A percentile compares a stretch with the other conserved stretches of the same genome.
phyloP scores from a whole-genome alignment of 1,140 invertebrate genomes.

The Anoplolepis gracilipes region DNA sequence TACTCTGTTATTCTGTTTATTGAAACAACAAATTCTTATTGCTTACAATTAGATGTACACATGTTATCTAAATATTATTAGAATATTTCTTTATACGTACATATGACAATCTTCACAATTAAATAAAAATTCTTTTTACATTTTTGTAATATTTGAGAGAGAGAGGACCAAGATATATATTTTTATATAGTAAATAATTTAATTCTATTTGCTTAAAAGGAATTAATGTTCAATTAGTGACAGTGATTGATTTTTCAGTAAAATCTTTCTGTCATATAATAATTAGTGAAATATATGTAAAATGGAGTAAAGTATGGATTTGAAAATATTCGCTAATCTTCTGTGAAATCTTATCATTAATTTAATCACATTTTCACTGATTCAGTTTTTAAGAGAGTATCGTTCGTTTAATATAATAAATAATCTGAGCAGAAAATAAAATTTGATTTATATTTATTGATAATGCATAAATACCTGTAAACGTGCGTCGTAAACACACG shows the following conservation, averaged over 20 bases:
- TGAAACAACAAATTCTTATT: neutral
- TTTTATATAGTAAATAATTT: neutral
- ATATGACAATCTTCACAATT: neutral
- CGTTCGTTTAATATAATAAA: neutral
- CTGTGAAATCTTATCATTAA: too few species aligned
- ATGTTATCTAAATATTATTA: neutral
- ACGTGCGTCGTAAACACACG: constrained; percentile 11
- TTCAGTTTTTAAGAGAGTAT: neutral
- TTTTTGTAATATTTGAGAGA: neutral
- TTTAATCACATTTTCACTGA: too few species aligned
- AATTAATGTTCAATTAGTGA: too few species aligned
- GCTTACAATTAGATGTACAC: neutral
- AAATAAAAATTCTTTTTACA: neutral
- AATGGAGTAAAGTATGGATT: too few species aligned
- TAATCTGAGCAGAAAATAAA: neutral
- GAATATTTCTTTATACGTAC: neutral
- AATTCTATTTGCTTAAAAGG: too few species aligned
- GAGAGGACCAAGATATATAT: neutral
- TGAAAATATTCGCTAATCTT: too few species aligned
- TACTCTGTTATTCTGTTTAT: neutral
- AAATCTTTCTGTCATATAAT: too few species aligned
- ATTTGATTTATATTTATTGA: neutral
- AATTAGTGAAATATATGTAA: too few species aligned
- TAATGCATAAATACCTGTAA: neutral
- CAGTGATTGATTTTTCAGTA: too few species aligned